Percentiles rank a stretch among this genome's conserved stretches.
phyloP scores from a whole-genome alignment of 2,797 vertebrate species.

The Sebastes cheni region DNA sequence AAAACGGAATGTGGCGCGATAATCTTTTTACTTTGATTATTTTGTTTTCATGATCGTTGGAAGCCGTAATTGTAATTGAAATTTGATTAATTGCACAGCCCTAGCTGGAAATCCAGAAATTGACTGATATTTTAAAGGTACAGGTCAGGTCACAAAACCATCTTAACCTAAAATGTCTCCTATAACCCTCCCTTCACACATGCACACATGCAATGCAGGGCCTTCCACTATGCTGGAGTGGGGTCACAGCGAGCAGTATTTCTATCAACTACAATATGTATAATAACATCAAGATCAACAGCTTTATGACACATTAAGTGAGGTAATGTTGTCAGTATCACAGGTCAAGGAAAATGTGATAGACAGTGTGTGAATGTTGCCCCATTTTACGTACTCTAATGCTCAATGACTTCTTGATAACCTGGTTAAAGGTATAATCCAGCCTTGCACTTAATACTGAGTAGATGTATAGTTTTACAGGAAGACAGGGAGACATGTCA shows the following conservation, averaged over 20 bases:
- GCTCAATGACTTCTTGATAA: neutral
- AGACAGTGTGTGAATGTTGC: neutral
- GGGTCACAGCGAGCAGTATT: neutral
- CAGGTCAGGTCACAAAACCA: slow-evolving; percentile 19
- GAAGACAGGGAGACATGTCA: neutral
- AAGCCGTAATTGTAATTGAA: too few species aligned
- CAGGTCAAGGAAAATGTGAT: neutral
- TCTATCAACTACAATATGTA: neutral
- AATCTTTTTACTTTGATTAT: too few species aligned
- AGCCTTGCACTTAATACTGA: neutral
- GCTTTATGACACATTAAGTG: neutral
- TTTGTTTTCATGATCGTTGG: too few species aligned
- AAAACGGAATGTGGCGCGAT: too few species aligned
- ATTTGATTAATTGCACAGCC: too few species aligned
- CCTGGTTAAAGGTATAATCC: neutral
- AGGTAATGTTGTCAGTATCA: neutral
- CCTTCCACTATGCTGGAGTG: neutral
- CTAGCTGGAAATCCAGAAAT: slow-evolving; percentile 26
- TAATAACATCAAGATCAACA: neutral
- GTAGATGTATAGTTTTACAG: neutral
- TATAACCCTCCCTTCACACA: neutral
- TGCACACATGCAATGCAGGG: neutral
- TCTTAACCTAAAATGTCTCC: neutral
- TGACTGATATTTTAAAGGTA: slow-evolving; percentile 22
- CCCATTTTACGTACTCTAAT: neutral